Conservation (phyloP, 35 echinoderm and acorn worm genomes). For the Chiridota heheva region DNA sequence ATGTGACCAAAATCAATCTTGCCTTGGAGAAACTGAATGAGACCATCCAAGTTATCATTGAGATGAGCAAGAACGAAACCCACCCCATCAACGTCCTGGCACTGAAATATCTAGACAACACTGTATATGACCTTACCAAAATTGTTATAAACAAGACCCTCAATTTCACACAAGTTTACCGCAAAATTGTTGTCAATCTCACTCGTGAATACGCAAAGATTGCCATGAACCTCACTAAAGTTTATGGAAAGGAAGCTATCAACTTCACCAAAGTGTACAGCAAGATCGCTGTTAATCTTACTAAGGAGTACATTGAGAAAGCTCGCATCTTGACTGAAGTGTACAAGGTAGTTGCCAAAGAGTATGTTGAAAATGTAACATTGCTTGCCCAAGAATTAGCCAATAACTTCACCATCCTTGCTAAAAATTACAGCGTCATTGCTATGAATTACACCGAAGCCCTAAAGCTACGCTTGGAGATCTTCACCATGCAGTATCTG, state of each 20-base stretch:
- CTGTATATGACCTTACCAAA: slow-evolving; percentile 54
- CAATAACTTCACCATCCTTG: background rate
- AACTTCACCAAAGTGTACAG: slow-evolving; percentile 42
- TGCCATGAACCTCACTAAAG: slow-evolving; percentile 6
- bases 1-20: slow-evolving; percentile 43
- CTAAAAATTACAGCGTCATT: background rate
- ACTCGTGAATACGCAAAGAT: slow-evolving; percentile 40
- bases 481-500: background rate
- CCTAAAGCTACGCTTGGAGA: background rate
- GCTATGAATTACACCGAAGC: slow-evolving; percentile 11
- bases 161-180: slow-evolving; percentile 43
- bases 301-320: slow-evolving; percentile 32
- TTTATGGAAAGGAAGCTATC: slow-evolving; percentile 32
- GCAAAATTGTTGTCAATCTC: slow-evolving; percentile 40
- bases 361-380: slow-evolving; percentile 28
- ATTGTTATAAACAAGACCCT: slow-evolving; percentile 18
- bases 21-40: slow-evolving; percentile 20
- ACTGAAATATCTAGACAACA: slow-evolving; percentile 67
- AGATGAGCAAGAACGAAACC: slow-evolving; percentile 71
- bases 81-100: slow-evolving; percentile 73
- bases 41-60: slow-evolving; percentile 14
- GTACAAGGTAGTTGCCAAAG: slow-evolving; percentile 26
- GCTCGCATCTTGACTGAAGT: slow-evolving; percentile 29
- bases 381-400: slow-evolving; percentile 26
- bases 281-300: slow-evolving; percentile 43